Evolutionary conservation across 2,888 invertebrate genomes (phyloP), one percentile per base, ranked within the genome.

Genomic region (Scaptodrosophila latifasciaeformis): DNA sequence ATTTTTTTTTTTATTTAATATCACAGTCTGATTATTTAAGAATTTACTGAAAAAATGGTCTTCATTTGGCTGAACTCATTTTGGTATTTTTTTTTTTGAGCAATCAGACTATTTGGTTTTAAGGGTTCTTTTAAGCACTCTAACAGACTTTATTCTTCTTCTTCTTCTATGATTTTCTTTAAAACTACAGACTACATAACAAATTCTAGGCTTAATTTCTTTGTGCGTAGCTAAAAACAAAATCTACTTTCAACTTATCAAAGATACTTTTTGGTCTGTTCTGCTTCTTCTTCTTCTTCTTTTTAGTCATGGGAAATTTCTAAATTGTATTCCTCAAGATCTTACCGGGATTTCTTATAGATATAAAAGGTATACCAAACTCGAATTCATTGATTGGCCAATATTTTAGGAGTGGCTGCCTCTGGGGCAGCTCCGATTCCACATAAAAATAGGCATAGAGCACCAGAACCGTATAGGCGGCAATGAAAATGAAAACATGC

Each of bases 401-500:
- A 84, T 92, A 94, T 70, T 87, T 90, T 15, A 94, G 86, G 50
- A 90, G 87, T 0, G 93, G 92, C 48, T 89, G 89, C 49, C 93
- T 90, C 66, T 93, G 91, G 1, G 93, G 93, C 56, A 89, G 88
- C 77, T 93, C 93, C 44, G 91, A 90, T 49, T 89, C 88, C 0
- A 92, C 93, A 70, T 92, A 91, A 82, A 94, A 93, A 82, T 93
- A 95, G 0, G 94, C 93, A 79, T 92, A 92, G 0, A 94, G 88
- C 4, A 94, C 93, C 13, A 93, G 88, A 10, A 91, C 90, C 3
- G 93, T 92, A 72, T 94, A 94, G 27, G 92, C 90, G 0, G 93
- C 91, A 45, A 94, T 92, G 77, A 93, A 93, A 65, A 93, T 93
- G 48, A 94, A 90, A 10, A 95, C 87, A 83, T 95, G 94, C 94